phyloP scores from a whole-genome alignment of 2,113 vertebrate genomes.

The Pogona vitticeps region DNA sequence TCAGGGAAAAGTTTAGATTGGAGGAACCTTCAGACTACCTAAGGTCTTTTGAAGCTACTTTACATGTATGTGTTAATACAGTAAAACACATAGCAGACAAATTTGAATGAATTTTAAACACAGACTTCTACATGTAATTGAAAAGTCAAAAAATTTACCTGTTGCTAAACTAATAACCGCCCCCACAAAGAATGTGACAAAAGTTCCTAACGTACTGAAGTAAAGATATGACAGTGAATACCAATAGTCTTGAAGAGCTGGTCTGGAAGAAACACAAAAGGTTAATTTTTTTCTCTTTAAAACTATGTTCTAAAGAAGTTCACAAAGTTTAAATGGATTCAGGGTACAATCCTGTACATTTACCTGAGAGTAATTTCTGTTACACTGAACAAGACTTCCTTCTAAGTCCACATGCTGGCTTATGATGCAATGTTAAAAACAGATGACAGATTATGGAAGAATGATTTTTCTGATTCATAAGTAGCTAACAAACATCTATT shows the following conservation, averaged over 20 bases:
- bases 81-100: neutral
- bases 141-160: constrained; percentile 67
- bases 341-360: neutral
- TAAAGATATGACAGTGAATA: constrained; percentile 88
- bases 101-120: neutral
- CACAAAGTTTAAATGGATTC: too few species aligned
- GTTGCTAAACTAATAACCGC: constrained; percentile 78
- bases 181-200: constrained; percentile 75
- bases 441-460: neutral
- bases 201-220: constrained; percentile 81
- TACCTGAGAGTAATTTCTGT: neutral
- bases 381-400: neutral
- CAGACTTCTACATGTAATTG: neutral
- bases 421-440: neutral
- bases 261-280: constrained; percentile 59
- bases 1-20: too few species aligned
- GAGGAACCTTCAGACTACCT: neutral
- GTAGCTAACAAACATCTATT: neutral
- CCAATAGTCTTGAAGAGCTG: constrained; percentile 74
- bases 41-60: neutral
- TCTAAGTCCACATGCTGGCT: neutral
- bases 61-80: neutral
- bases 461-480: neutral
- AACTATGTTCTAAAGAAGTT: neutral
- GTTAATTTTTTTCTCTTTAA: neutral